These are phyloP conservation scores for Abrostola tripartita DNA, from an alignment of 2,888 invertebrate genomes.

Conservation along the genomic window DNA sequence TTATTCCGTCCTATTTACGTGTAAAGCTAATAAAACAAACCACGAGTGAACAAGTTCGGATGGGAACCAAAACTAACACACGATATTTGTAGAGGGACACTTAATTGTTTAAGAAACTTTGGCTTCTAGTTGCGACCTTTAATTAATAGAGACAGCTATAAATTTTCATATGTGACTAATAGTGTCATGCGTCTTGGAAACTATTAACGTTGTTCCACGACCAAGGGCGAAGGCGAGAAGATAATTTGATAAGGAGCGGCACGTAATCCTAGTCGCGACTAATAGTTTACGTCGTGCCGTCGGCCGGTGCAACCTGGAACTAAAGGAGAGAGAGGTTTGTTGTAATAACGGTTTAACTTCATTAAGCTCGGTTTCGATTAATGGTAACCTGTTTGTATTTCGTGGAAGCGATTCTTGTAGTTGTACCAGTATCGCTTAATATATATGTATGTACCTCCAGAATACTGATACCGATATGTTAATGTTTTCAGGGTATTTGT, in stretches of 20 bases:
- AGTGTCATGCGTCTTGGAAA: slow-evolving; percentile 61
- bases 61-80: slow-evolving; percentile 56
- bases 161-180: slow-evolving; percentile 70
- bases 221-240: slow-evolving; percentile 59
- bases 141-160: slow-evolving; percentile 75
- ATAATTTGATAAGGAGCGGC: slow-evolving; percentile 70
- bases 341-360: slow-evolving; percentile 41
- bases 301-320: slow-evolving; percentile 25
- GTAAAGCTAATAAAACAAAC: slow-evolving; percentile 55
- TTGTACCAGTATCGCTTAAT: no score
- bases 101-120: slow-evolving; percentile 73
- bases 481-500: no score
- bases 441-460: no score
- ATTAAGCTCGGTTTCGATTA: slow-evolving; percentile 24
- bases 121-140: slow-evolving; percentile 66
- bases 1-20: slow-evolving; percentile 48
- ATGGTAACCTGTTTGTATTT: slow-evolving; percentile 20
- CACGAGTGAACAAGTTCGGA: slow-evolving; percentile 54
- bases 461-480: no score
- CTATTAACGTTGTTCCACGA: slow-evolving; percentile 64
- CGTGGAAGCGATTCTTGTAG: slow-evolving; percentile 1
- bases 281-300: slow-evolving; percentile 49
- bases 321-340: slow-evolving; percentile 31
- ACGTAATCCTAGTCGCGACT: slow-evolving; percentile 53
- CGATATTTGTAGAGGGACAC: slow-evolving; percentile 64